phyloP scores from a whole-genome alignment of 1,140 invertebrate species.

The Ooceraea biroi region DNA sequence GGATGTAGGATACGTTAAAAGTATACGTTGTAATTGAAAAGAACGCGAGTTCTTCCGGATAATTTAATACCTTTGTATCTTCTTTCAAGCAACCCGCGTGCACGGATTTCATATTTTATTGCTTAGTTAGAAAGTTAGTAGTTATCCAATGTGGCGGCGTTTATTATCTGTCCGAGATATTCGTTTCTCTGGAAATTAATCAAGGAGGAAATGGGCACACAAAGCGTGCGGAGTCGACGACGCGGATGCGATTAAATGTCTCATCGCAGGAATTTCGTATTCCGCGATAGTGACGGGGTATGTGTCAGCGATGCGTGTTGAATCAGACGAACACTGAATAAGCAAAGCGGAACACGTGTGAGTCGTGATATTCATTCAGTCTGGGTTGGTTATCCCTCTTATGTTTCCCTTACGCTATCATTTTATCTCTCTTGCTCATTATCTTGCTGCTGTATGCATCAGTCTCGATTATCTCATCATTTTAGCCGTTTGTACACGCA shows the following conservation, averaged over 20 bases:
- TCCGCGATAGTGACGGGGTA: constrained; percentile 31
- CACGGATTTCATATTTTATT: constrained; percentile 1
- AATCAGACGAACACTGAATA: constrained; percentile 71
- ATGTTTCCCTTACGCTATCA: constrained; percentile 2
- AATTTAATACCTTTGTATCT: not conserved
- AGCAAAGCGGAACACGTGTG: constrained; percentile 71
- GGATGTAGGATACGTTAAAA: not conserved
- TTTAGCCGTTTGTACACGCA: not conserved
- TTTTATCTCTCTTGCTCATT: constrained; percentile 68
- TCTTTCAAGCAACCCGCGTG: not conserved
- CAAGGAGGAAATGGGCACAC: constrained; percentile 17
- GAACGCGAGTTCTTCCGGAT: not conserved
- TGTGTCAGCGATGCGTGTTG: constrained; percentile 67
- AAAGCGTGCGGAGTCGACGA: not conserved
- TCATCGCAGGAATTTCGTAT: constrained; percentile 43
- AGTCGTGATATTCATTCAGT: constrained; percentile 76
- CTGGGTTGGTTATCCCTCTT: constrained; percentile 52
- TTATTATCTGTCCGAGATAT: constrained; percentile 4
- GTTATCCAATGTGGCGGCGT: not conserved
- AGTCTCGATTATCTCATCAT: constrained; percentile 10
- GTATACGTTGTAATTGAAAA: too few species aligned
- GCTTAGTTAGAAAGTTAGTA: constrained; percentile 35
- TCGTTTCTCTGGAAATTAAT: constrained; percentile 20
- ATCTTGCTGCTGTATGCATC: constrained; percentile 52
- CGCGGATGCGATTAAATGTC: constrained; percentile 8